These are phyloP conservation scores for Chrysoperla carnea DNA, from an alignment of 1,140 invertebrate genomes.

Conservation along the genomic window DNA sequence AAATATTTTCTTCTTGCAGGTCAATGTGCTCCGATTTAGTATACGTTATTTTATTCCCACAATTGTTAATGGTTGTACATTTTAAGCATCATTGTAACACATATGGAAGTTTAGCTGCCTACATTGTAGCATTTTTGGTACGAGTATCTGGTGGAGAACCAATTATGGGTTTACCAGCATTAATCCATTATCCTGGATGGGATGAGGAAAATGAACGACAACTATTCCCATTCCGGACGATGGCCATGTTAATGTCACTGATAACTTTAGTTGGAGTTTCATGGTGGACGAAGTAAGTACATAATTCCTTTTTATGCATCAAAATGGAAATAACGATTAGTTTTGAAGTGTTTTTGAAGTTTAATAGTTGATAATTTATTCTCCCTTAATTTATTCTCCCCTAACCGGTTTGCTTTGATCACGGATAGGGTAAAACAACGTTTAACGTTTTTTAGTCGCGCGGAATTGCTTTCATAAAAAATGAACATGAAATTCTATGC, in stretches of 20 bases:
- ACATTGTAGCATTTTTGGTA: slow-evolving; percentile 75
- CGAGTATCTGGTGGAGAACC: slow-evolving; percentile 79
- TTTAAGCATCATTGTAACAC: slow-evolving; percentile 88
- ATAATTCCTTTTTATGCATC: no score
- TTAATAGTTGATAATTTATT: no score
- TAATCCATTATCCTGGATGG: slow-evolving; percentile 80
- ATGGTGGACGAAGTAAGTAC: slow-evolving; percentile 51
- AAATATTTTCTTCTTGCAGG: slow-evolving; percentile 30
- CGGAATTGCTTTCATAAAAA: no score
- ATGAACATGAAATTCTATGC: no score
- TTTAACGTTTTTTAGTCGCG: no score
- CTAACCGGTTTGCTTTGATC: no score
- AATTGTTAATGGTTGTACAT: slow-evolving; percentile 94
- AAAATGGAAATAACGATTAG: no score
- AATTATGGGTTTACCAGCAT: slow-evolving; percentile 58
- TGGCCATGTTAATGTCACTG: slow-evolving; percentile 74
- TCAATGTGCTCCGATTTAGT: slow-evolving; percentile 94
- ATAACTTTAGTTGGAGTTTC: slow-evolving; percentile 59
- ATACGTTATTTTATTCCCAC: slow-evolving; percentile 95
- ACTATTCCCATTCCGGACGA: slow-evolving; percentile 77
- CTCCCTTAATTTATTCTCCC: no score
- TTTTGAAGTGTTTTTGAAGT: no score
- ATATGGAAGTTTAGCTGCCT: slow-evolving; percentile 84
- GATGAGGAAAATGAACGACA: slow-evolving; percentile 50
- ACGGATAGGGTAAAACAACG: no score